Percentiles rank a stretch among this genome's conserved stretches.
Conservation (phyloP, 2,113 vertebrate genomes). For the Strix aluco region DNA sequence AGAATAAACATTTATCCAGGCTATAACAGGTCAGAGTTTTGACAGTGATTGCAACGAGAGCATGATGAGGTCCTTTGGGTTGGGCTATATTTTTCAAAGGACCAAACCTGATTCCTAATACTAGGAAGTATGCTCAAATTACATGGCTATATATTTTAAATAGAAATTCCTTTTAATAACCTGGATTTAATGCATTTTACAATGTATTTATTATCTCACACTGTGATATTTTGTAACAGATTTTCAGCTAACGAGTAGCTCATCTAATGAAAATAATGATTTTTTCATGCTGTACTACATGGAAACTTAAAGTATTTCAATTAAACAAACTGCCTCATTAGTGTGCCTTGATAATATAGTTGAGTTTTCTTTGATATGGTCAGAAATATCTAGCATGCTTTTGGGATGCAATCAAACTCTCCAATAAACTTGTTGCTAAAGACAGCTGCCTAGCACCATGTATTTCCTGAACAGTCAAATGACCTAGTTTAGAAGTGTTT, state of each 20-base stretch:
- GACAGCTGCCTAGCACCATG: constrained; percentile 44
- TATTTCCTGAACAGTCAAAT: constrained; percentile 60
- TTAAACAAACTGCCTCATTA: constrained; percentile 78
- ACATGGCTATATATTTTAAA: constrained; percentile 42
- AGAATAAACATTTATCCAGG: neutral
- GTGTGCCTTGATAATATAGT: constrained; percentile 66
- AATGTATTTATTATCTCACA: constrained; percentile 69
- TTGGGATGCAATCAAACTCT: constrained; percentile 68
- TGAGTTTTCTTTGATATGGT: constrained; percentile 75
- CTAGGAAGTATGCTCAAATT: neutral
- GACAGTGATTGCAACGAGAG: neutral
- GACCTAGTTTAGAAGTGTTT: constrained; percentile 73
- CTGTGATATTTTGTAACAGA: constrained; percentile 68
- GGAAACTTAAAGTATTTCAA: constrained; percentile 73
- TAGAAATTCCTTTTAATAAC: constrained; percentile 51
- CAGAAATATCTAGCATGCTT: constrained; percentile 72
- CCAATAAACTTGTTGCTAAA: constrained; percentile 63
- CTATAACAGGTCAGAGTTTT: neutral
- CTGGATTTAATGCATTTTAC: constrained; percentile 61
- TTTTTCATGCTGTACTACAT: constrained; percentile 75
- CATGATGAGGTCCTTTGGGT: neutral
- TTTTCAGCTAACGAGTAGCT: constrained; percentile 69
- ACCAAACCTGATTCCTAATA: neutral
- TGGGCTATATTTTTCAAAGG: constrained; percentile 15
- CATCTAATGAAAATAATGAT: constrained; percentile 75